Evolutionary conservation across 2,797 vertebrate species (phyloP), one percentile per base, ranked within the genome.

Genomic region (Saxicola maurus): DNA sequence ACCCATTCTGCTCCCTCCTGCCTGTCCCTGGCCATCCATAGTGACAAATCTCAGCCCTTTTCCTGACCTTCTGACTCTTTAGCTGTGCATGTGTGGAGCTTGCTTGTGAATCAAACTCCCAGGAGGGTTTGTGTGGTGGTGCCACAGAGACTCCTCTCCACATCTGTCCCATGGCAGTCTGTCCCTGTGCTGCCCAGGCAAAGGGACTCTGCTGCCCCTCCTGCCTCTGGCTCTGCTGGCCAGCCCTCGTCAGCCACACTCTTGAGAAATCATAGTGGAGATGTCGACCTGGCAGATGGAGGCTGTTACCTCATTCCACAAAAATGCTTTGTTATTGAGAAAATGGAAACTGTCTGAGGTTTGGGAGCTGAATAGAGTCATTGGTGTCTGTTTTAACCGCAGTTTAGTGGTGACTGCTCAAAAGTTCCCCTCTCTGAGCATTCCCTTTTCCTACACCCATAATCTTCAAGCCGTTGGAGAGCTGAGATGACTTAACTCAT

Each of bases 321-420:
- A 98, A 98, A 97, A 99, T 98, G 98, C 97, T 96, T 98, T 98
- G 97, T 98, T 97, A 96, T 95, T 97, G 94, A 97, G 97, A 96
- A 97, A 97, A 96, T 96, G 96, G 97, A 97, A 97, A 97, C 96
- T 97, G 96, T 97, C 96, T 96, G 96, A 96, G 96, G 96, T 97
- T 97, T 97, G 92, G 91, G 96, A 96, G 95, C 96, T 95, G 92
- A 94, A 90, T 77, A 48, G 88, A 95, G 80, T 93, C 89, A 87
- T 71, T 97, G 96, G 93, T 96, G 95, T 97, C 96, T 97, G 91
- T 93, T 94, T 91, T 93, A 96, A 92, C 92, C 91, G 7, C 94
- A 91, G 82, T 72, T 85, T 77, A 90, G 93, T 93, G 94, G 91
- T 90, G 85, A 82, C 92, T 86, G 78, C 53, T 87, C 80, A 94